Conservation (phyloP, 1,140 invertebrate genomes). For the Orchestia grillus region DNA sequence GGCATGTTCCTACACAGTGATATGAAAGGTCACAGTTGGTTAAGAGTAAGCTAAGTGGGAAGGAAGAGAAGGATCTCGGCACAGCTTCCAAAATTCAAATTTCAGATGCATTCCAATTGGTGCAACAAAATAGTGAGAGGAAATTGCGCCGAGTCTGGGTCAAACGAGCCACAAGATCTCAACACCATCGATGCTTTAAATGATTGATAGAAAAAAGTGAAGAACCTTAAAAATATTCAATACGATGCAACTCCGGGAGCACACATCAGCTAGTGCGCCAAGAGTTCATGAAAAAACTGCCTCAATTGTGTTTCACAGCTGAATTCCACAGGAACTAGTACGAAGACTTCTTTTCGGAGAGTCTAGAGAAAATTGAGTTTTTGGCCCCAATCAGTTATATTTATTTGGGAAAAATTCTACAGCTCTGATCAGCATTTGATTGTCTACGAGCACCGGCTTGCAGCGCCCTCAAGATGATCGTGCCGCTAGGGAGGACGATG, state of each 20-base stretch:
- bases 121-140: not conserved
- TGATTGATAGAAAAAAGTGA: not conserved
- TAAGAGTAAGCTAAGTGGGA: conserved; percentile 43
- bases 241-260: not conserved
- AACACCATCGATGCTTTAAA: not conserved
- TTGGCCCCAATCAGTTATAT: conserved; percentile 38
- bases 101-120: not conserved
- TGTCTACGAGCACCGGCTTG: conserved; percentile 36
- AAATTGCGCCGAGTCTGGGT: not conserved
- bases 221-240: conserved; percentile 28
- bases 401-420: conserved; percentile 49
- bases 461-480: not conserved
- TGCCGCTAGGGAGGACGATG: not conserved
- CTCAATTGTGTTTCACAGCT: conserved; percentile 46
- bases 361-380: conserved; percentile 37
- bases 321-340: conserved; percentile 41
- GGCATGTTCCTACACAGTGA: conserved; percentile 52
- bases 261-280: conserved; percentile 1
- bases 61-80: conserved; percentile 1
- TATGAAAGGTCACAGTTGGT: conserved; percentile 55
- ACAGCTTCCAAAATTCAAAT: conserved; percentile 1
- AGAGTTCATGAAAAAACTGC: conserved; percentile 12
- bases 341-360: not conserved
- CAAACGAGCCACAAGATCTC: not conserved
- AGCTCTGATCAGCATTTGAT: conserved; percentile 53